Conservation (phyloP, 2,797 vertebrate genomes). For the Chaunax sp. region DNA sequence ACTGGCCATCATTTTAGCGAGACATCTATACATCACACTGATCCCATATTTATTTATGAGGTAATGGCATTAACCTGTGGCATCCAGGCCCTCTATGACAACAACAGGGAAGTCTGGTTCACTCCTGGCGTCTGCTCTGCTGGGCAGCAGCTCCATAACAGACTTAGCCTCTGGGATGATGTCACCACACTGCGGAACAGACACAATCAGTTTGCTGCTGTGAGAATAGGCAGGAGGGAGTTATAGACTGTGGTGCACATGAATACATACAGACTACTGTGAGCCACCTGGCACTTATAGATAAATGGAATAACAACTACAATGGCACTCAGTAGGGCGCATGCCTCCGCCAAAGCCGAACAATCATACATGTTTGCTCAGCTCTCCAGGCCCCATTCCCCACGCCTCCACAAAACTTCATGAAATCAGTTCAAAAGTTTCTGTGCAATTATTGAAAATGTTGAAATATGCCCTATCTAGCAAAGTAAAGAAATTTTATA, state of each 20-base stretch:
- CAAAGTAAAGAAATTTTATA: too few species aligned
- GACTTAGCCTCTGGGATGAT: constrained; percentile 88
- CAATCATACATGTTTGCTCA: too few species aligned
- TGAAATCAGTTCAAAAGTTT: too few species aligned
- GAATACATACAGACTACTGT: constrained; percentile 24
- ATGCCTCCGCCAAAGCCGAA: too few species aligned
- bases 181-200: constrained; percentile 83
- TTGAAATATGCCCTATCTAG: too few species aligned
- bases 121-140: constrained; percentile 62
- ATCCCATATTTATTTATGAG: constrained; percentile 62
- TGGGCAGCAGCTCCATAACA: constrained; percentile 83
- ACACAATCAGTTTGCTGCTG: constrained; percentile 48
- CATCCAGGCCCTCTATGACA: constrained; percentile 93
- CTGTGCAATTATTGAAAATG: too few species aligned
- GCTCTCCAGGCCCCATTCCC: too few species aligned
- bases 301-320: constrained; percentile 25
- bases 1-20: constrained; percentile 51
- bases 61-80: constrained; percentile 89
- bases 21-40: constrained; percentile 70
- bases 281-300: constrained; percentile 40
- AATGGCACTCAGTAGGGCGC: not conserved
- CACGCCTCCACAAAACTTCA: too few species aligned
- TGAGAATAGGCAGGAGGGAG: constrained; percentile 38
- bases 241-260: constrained; percentile 21
- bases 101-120: constrained; percentile 87